phyloP scores from a whole-genome alignment of 2,113 vertebrate species.

The Ceuthmochares aereus region DNA sequence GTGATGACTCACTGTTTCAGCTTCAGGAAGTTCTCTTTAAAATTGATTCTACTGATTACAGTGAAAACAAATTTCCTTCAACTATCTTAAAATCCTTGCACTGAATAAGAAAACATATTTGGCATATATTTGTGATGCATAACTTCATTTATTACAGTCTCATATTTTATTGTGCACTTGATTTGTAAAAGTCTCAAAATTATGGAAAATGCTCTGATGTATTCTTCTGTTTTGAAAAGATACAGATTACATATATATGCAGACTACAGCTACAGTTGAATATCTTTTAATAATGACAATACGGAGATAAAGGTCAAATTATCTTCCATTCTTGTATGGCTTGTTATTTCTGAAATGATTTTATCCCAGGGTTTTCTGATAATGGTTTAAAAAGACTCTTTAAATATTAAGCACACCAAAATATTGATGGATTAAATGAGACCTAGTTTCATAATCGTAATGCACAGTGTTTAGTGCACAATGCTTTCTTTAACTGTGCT shows the following conservation, averaged over 20 bases:
- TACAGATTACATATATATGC: slow-evolving; percentile 18
- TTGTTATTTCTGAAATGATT: slow-evolving; percentile 53
- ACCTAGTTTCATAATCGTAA: slow-evolving; percentile 70
- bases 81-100: background rate
- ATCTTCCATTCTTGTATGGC: slow-evolving; percentile 13
- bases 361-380: slow-evolving; percentile 35
- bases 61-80: slow-evolving; percentile 14
- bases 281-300: slow-evolving; percentile 42
- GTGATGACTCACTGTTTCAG: background rate
- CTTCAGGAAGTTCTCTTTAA: background rate
- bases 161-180: background rate
- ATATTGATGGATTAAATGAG: slow-evolving; percentile 66
- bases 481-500: slow-evolving; percentile 6
- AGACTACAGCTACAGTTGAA: background rate
- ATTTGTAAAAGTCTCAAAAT: slow-evolving; percentile 18
- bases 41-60: background rate
- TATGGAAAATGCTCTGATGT: background rate
- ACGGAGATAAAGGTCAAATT: slow-evolving; percentile 56
- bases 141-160: background rate
- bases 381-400: slow-evolving; percentile 61
- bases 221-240: slow-evolving; percentile 42
- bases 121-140: background rate
- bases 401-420: slow-evolving; percentile 68
- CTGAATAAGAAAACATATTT: background rate
- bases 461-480: slow-evolving; percentile 31